Conservation (phyloP, 2,888 invertebrate genomes). For the Celastrina argiolus region DNA sequence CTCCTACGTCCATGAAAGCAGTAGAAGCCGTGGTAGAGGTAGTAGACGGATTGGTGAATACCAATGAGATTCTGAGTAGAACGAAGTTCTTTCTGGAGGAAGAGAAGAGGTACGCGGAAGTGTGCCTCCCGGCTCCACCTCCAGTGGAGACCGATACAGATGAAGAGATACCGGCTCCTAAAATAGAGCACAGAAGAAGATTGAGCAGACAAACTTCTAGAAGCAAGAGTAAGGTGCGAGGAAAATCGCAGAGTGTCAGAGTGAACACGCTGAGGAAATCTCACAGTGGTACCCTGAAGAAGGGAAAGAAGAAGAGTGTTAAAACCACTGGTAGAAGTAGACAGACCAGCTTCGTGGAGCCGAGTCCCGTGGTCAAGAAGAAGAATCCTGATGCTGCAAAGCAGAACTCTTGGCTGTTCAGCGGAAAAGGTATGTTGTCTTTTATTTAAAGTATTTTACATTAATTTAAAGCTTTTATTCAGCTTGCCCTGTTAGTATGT, state of each 20-base stretch:
- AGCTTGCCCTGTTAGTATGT: too few species aligned
- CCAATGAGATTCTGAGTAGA: slow-evolving; percentile 57
- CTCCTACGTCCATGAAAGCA: slow-evolving; percentile 57
- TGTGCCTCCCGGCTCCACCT: slow-evolving; percentile 42
- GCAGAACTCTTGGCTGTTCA: slow-evolving; percentile 67
- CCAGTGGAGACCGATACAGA: slow-evolving; percentile 62
- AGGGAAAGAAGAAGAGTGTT: slow-evolving; percentile 61
- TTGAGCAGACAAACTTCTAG: slow-evolving; percentile 68
- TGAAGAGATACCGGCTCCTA: slow-evolving; percentile 57
- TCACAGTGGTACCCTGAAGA: slow-evolving; percentile 69
- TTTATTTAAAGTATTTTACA: slow-evolving; percentile 19
- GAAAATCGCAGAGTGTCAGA: slow-evolving; percentile 67
- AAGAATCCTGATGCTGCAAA: slow-evolving; percentile 56
- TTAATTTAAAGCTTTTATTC: too few species aligned
- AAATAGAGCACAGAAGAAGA: slow-evolving; percentile 62
- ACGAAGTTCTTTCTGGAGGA: slow-evolving; percentile 65
- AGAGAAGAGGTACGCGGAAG: slow-evolving; percentile 56
- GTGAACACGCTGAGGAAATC: slow-evolving; percentile 67
- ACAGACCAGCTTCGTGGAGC: slow-evolving; percentile 65
- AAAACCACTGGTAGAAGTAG: slow-evolving; percentile 60
- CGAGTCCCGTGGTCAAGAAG: slow-evolving; percentile 58
- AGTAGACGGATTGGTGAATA: slow-evolving; percentile 46
- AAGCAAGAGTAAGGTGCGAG: slow-evolving; percentile 68
- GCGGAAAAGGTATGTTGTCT: slow-evolving; percentile 55
- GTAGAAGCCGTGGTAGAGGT: slow-evolving; percentile 64